Conservation (phyloP, 2,888 invertebrate species). For the Brenthis daphne region DNA sequence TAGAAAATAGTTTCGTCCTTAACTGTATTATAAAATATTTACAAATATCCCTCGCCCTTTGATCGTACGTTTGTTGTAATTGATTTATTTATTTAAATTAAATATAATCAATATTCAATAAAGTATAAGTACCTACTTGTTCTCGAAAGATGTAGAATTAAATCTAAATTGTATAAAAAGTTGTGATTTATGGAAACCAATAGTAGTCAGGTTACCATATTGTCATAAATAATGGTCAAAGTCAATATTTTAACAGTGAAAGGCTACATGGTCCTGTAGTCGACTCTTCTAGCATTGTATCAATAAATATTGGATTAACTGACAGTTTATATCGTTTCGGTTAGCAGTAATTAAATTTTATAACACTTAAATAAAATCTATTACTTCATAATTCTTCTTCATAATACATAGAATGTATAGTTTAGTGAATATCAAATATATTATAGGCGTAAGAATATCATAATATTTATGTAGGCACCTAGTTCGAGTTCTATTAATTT, state of each 20-base stretch:
- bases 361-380: slow-evolving; percentile 62
- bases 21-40: background rate
- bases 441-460: too few relatives aligned
- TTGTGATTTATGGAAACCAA: slow-evolving; percentile 10
- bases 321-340: slow-evolving; percentile 48
- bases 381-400: slow-evolving; percentile 52
- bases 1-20: too few relatives aligned
- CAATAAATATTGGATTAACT: slow-evolving; percentile 70
- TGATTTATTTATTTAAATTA: slow-evolving; percentile 10
- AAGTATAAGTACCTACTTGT: background rate
- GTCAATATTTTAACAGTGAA: slow-evolving; percentile 49
- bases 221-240: slow-evolving; percentile 42
- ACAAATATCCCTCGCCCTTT: background rate
- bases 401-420: slow-evolving; percentile 9
- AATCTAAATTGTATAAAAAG: slow-evolving; percentile 1
- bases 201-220: slow-evolving; percentile 13
- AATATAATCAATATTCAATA: slow-evolving; percentile 7
- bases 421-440: background rate
- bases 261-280: slow-evolving; percentile 35
- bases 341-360: slow-evolving; percentile 66
- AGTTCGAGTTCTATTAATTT: too few relatives aligned
- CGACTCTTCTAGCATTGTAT: slow-evolving; percentile 34
- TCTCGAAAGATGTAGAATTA: background rate
- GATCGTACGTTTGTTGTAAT: background rate
- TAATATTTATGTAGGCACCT: too few relatives aligned